Percentiles rank a stretch among this genome's conserved stretches.
These are phyloP conservation scores for Gila orcuttii DNA, from an alignment of 2,113 vertebrate species.

Conservation along the genomic window DNA sequence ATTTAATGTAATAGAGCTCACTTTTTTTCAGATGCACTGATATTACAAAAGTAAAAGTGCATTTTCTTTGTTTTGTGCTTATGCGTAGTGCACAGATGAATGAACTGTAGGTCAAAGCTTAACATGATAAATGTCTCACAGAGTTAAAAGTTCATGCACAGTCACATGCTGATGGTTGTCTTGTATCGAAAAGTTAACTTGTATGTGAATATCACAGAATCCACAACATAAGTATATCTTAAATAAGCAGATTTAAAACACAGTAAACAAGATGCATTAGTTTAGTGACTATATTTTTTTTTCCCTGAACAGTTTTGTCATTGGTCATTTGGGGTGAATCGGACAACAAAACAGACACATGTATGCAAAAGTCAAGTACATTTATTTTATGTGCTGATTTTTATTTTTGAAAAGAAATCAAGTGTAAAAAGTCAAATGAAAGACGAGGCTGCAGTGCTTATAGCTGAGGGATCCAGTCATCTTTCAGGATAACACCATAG, in stretches of 20 bases:
- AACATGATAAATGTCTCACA: not conserved
- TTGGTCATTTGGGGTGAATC: conserved; percentile 49
- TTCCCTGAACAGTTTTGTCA: conserved; percentile 58
- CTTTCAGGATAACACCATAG: conserved; percentile 89
- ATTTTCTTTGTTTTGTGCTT: not conserved
- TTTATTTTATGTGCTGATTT: conserved; percentile 28
- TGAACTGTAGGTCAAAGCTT: not conserved
- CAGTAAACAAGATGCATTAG: conserved; percentile 31
- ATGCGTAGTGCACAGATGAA: not conserved
- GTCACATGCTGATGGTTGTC: not conserved
- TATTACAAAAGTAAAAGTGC: not conserved
- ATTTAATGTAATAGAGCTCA: too few relatives aligned
- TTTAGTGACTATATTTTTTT: conserved; percentile 64
- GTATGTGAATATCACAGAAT: not conserved
- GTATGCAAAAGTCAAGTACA: conserved; percentile 59
- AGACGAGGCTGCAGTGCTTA: conserved; percentile 41
- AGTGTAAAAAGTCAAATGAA: conserved; percentile 55
- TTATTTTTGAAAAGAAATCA: conserved; percentile 53
- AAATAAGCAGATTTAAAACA: conserved; percentile 5
- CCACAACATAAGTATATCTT: not conserved
- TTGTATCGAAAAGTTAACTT: not conserved
- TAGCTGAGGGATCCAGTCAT: conserved; percentile 27
- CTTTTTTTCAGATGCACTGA: not conserved
- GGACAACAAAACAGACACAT: conserved; percentile 50
- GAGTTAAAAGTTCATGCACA: not conserved